A percentile compares a stretch with the other conserved stretches of the same genome.
Conservation (phyloP, 2,797 vertebrate species). For the Sus cebifrons region DNA sequence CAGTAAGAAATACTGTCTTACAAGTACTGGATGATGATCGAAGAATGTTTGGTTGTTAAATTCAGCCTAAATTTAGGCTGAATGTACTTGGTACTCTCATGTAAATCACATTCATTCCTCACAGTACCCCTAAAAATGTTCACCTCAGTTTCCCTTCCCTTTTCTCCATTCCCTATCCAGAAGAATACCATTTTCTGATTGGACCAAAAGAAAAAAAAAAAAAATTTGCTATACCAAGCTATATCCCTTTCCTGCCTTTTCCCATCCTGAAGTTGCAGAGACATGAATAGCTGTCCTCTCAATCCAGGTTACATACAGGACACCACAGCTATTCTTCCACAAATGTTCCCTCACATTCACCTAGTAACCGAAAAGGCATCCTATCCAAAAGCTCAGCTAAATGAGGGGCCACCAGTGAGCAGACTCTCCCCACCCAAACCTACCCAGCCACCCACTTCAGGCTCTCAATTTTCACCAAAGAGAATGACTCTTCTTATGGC, state of each 20-base stretch:
- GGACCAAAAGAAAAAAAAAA: not conserved
- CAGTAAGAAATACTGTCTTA: conserved; percentile 18
- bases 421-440: not conserved
- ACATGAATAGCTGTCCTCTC: not conserved
- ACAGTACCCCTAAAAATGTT: not conserved
- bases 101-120: not conserved
- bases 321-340: not conserved
- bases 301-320: not conserved
- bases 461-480: conserved; percentile 45
- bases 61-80: not conserved
- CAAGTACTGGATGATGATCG: not conserved
- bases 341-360: conserved; percentile 52
- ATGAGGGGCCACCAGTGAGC: conserved; percentile 59
- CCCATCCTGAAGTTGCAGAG: conserved; percentile 17
- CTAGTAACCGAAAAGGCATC: conserved; percentile 24
- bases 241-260: not conserved
- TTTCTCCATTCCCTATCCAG: not conserved
- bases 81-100: not conserved
- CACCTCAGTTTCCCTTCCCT: not conserved
- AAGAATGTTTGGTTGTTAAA: conserved; percentile 30
- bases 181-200: not conserved
- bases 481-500: conserved; percentile 22
- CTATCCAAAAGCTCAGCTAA: conserved; percentile 57
- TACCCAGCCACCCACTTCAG: not conserved
- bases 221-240: not conserved